Conservation (phyloP, 1,140 invertebrate species). For the Oryzaephilus surinamensis region DNA sequence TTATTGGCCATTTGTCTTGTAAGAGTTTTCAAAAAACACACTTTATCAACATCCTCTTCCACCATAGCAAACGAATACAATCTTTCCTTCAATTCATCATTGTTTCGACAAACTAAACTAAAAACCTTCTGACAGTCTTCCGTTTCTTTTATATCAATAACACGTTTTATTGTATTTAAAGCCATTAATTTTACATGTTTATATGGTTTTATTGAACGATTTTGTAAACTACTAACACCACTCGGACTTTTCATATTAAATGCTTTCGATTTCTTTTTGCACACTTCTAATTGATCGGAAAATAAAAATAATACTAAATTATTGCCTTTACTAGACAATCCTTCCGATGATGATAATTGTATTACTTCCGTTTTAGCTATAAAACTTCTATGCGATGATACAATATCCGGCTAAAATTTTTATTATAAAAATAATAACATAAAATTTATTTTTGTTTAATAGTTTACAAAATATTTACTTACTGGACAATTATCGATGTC, state of each 20-base stretch:
- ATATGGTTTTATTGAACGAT: conserved; percentile 42
- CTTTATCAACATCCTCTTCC: conserved; percentile 70
- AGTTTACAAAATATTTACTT: conserved; percentile 28
- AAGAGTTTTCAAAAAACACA: conserved; percentile 65
- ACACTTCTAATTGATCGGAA: conserved; percentile 86
- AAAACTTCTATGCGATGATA: conserved; percentile 85
- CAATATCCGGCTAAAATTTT: conserved; percentile 58
- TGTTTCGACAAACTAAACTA: conserved; percentile 71
- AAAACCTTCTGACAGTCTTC: conserved; percentile 86
- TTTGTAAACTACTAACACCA: conserved; percentile 38
- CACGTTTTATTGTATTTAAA: conserved; percentile 76
- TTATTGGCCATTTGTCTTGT: conserved; percentile 83
- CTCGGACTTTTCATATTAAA: conserved; percentile 60
- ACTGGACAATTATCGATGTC: conserved; percentile 95
- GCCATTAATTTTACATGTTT: conserved; percentile 86
- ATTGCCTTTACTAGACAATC: conserved; percentile 72
- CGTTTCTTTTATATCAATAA: conserved; percentile 80
- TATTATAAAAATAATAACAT: conserved; percentile 1
- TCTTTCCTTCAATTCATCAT: conserved; percentile 77
- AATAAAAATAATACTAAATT: conserved; percentile 84
- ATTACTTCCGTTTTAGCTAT: conserved; percentile 79
- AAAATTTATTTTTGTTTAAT: not conserved
- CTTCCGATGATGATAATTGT: conserved; percentile 65
- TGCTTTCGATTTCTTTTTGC: conserved; percentile 73
- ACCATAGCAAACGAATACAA: conserved; percentile 77